These are phyloP conservation scores for Rhagologus leucostigma DNA, from an alignment of 2,113 vertebrate species.

Conservation along the genomic window DNA sequence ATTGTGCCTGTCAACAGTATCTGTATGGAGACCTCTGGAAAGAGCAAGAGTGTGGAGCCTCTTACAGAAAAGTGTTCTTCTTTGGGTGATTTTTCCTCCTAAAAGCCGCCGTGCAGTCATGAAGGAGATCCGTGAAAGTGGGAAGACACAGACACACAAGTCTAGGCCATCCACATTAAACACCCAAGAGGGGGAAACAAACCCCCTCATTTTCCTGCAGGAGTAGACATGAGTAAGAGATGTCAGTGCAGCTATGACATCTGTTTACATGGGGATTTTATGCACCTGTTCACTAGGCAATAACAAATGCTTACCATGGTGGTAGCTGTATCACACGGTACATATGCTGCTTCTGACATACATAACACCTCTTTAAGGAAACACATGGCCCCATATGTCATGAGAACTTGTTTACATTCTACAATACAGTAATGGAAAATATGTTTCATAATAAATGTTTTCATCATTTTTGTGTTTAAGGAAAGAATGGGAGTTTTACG, in stretches of 20 bases:
- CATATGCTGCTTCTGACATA: constrained; percentile 73
- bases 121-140: neutral
- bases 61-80: neutral
- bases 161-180: constrained; percentile 36
- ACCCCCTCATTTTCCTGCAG: constrained; percentile 44
- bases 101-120: neutral
- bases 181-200: constrained; percentile 23
- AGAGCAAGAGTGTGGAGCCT: neutral
- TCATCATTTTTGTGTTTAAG: constrained; percentile 65
- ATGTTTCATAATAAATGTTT: constrained; percentile 77
- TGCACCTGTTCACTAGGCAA: constrained; percentile 73
- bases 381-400: constrained; percentile 80
- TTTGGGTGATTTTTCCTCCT: neutral
- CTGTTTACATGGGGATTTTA: constrained; percentile 66
- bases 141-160: constrained; percentile 9
- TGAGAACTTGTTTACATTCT: constrained; percentile 71
- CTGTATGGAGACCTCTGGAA: neutral
- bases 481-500: constrained; percentile 54
- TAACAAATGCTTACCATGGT: constrained; percentile 62
- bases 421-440: constrained; percentile 73
- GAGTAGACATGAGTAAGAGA: constrained; percentile 27
- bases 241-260: constrained; percentile 55
- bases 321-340: constrained; percentile 72
- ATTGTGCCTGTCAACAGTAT: neutral
- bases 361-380: constrained; percentile 78